Percentiles rank a stretch among this genome's conserved stretches.
Conservation (phyloP, 2,888 invertebrate species). For the Psylliodes chrysocephalus region DNA sequence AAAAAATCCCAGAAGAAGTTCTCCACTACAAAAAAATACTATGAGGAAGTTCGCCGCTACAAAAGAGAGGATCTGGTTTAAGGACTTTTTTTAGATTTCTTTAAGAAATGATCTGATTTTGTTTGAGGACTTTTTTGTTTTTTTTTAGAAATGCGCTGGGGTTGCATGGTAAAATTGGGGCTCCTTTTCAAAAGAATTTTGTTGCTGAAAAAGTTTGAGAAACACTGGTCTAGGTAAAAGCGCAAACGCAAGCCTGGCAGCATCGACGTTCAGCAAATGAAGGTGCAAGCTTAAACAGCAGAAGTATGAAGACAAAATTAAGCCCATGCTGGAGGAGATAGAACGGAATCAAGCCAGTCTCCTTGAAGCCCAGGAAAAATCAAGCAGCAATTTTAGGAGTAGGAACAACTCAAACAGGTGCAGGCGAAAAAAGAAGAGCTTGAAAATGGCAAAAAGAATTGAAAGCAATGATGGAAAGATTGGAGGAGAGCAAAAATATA, state of each 20-base stretch:
- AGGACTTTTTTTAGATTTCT: no score
- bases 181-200: no score
- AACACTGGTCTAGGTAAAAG: no score
- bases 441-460: slow-evolving; percentile 89
- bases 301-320: slow-evolving; percentile 89
- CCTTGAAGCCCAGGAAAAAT: slow-evolving; percentile 89
- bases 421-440: slow-evolving; percentile 93
- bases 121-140: no score
- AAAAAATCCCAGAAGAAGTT: no score
- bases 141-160: no score
- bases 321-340: slow-evolving; percentile 91
- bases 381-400: slow-evolving; percentile 85
- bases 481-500: slow-evolving; percentile 94
- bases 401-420: slow-evolving; percentile 90
- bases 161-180: no score
- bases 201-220: no score
- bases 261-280: slow-evolving; percentile 99
- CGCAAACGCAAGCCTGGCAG: slow-evolving; percentile 98
- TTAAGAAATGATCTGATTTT: no score
- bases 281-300: slow-evolving; percentile 98
- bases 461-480: slow-evolving; percentile 89
- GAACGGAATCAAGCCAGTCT: slow-evolving; percentile 84
- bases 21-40: no score
- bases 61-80: no score
- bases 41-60: no score